Evolutionary conservation across 2,797 vertebrate species (phyloP), one percentile per base, ranked within the genome.

Genomic region (Pseudomugil gertrudae): DNA sequence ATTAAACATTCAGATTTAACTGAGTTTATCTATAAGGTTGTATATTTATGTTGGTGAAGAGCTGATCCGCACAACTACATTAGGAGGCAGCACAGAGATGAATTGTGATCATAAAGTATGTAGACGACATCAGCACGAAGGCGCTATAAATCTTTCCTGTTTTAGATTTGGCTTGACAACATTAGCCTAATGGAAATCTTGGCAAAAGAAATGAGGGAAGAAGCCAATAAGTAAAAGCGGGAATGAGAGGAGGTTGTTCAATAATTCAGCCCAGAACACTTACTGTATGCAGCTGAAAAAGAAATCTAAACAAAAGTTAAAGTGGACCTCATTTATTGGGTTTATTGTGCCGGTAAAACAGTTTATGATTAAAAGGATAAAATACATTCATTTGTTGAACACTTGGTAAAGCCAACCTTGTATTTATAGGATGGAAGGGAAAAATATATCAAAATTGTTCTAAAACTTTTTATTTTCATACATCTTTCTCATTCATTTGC

Each of bases 211-310:
- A 74, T 38, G 26, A 72, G 40, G 56, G 35, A 60, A 69, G 57
- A 69, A 63, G 75, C 57, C 64, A 64, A 78, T 63, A 69, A 70
- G 35, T 75, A 56, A 72, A 59, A 48, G 27, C 10, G 58, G 65
- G 62, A 67, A 48, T 35, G 66, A 40, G 60, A 72, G 43, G 60
- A 54, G 38, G 30, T 19, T 79, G 36, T 61, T 89, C 47, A 87
- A 88, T 88, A 83, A 90, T 89, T 87, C 66, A 88, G 53, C 55
- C 24, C 40, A 53, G 59, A 68, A 63, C 67, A 73, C 69, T 74
- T 79, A 60, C 76, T 78, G 45, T 78, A 65, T 36, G 26, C 61
- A 59, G 52, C 17, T 13, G 64, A 57, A 58, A 43, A 52, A 29
- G 48, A 59, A 55, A 45, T 45, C 1, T 57, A 66, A 69, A 64